These are phyloP conservation scores for Drosophila equinoxialis DNA, from an alignment of 1,140 invertebrate genomes.

Conservation along the genomic window DNA sequence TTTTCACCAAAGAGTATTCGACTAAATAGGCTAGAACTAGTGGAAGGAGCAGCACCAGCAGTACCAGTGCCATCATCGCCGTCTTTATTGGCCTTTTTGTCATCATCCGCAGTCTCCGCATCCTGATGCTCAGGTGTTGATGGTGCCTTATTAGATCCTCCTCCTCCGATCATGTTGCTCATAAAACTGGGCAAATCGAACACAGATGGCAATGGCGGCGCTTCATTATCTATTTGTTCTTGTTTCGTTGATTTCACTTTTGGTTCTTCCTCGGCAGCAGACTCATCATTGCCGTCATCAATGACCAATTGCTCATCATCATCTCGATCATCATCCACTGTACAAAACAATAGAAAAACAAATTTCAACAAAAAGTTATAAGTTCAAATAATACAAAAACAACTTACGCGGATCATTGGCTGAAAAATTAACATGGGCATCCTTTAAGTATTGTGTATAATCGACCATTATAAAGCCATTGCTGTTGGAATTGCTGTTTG, in stretches of 20 bases:
- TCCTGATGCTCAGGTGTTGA: neutral
- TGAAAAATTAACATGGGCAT: constrained; percentile 71
- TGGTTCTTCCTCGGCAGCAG: constrained; percentile 44
- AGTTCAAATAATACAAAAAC: neutral
- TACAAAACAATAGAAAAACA: neutral
- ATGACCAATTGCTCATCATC: constrained; percentile 77
- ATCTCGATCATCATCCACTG: constrained; percentile 74
- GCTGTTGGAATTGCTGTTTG: constrained; percentile 68
- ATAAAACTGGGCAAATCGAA: constrained; percentile 70
- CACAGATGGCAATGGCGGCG: constrained; percentile 55
- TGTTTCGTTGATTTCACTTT: constrained; percentile 22
- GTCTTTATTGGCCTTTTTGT: neutral
- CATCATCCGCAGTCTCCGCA: neutral
- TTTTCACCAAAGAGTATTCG: constrained; percentile 44
- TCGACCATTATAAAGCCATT: constrained; percentile 74
- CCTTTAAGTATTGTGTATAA: constrained; percentile 82
- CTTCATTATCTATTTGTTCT: constrained; percentile 20
- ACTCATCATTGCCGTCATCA: constrained; percentile 69
- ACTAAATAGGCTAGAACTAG: constrained; percentile 27
- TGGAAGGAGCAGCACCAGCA: neutral
- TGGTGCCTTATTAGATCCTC: neutral
- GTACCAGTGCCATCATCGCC: neutral
- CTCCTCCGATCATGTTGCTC: constrained; percentile 57
- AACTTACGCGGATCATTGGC: constrained; percentile 72
- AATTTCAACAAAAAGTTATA: neutral